phyloP scores from a whole-genome alignment of 2,888 invertebrate species.

The Tetragnatha montana region DNA sequence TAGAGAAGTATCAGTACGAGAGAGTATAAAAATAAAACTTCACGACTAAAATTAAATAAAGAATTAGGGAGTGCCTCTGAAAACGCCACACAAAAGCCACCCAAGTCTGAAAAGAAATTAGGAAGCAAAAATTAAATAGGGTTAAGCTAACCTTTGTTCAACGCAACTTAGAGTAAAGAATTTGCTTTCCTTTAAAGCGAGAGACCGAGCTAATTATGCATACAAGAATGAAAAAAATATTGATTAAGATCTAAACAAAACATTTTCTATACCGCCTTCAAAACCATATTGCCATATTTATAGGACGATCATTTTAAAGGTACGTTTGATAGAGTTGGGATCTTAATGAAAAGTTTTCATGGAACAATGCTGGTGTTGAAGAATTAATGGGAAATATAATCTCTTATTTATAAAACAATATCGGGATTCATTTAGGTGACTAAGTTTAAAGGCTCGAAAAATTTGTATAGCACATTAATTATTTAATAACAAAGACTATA shows the following conservation, averaged over 20 bases:
- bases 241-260: constrained; percentile 47
- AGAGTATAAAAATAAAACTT: neutral
- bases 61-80: neutral
- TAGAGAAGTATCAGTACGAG: neutral
- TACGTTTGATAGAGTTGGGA: neutral
- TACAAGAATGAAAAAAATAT: constrained; percentile 10
- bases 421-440: too few species aligned
- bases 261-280: constrained; percentile 46
- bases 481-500: too few species aligned
- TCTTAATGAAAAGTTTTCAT: too few species aligned
- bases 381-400: too few species aligned
- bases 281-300: constrained; percentile 43
- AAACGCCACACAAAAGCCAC: neutral
- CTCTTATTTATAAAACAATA: too few species aligned
- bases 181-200: neutral
- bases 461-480: too few species aligned
- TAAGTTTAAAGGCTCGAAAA: too few species aligned
- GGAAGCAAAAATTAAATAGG: neutral
- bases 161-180: constrained; percentile 15
- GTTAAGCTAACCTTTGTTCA: constrained; percentile 16
- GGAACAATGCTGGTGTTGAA: too few species aligned
- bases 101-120: neutral
- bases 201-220: constrained; percentile 43
- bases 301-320: neutral
- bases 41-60: neutral